These are phyloP conservation scores for Lutraria lutraria DNA, from an alignment of 2,888 invertebrate genomes.

Conservation along the genomic window DNA sequence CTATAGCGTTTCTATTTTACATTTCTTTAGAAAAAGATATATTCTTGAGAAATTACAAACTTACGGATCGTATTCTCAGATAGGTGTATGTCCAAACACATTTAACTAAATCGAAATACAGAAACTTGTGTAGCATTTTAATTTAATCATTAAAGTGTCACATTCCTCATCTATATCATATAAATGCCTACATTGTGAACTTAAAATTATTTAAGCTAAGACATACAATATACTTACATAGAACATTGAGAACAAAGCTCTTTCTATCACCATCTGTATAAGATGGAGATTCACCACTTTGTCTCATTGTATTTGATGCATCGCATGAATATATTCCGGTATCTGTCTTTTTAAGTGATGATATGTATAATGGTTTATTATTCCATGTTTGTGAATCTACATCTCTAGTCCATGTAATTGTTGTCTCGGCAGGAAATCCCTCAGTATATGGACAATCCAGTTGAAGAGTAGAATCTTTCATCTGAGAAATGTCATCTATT, in stretches of 20 bases:
- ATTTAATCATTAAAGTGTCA: too few species aligned
- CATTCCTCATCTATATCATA: too few species aligned
- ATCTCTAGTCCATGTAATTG: conserved; percentile 19
- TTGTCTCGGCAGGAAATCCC: conserved; percentile 26
- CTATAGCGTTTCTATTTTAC: too few species aligned
- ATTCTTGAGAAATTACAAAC: too few species aligned
- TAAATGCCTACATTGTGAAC: too few species aligned
- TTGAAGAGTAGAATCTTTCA: not conserved
- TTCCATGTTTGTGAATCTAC: not conserved
- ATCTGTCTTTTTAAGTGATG: not conserved
- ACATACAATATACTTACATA: conserved; percentile 16
- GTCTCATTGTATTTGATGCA: conserved; percentile 29
- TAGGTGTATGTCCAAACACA: too few species aligned
- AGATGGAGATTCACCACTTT: not conserved
- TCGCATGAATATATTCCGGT: conserved; percentile 16
- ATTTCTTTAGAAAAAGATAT: too few species aligned
- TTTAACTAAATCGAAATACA: too few species aligned
- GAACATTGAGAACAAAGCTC: not conserved
- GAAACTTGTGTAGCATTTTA: too few species aligned
- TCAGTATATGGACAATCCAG: conserved; percentile 23
- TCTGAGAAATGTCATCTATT: not conserved
- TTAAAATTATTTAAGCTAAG: too few species aligned
- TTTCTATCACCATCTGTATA: not conserved
- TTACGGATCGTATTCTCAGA: too few species aligned
- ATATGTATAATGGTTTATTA: not conserved